A percentile compares a stretch with the other conserved stretches of the same genome.
Conservation (phyloP, 2,797 vertebrate genomes). For the Cynodonichthys magdalenae region DNA sequence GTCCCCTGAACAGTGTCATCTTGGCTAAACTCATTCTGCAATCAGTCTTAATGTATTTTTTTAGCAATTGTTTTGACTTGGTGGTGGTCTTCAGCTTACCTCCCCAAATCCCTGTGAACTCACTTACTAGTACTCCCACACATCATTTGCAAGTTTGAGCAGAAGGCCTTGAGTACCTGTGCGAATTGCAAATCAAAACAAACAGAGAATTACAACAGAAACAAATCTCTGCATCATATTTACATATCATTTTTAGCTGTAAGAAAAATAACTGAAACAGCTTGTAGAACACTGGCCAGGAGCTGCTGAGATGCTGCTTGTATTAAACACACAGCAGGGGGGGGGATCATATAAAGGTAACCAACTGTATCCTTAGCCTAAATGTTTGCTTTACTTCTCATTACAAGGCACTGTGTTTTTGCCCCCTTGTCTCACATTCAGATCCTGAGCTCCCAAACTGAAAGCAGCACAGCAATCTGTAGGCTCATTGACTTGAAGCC, state of each 20-base stretch:
- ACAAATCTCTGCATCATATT: slow-evolving; percentile 26
- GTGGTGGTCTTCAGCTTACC: slow-evolving; percentile 27
- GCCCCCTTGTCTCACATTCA: slow-evolving; percentile 21
- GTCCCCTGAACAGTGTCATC: not conserved
- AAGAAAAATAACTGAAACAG: not conserved
- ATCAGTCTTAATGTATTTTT: slow-evolving; percentile 9
- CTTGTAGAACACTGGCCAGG: not conserved
- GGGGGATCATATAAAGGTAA: slow-evolving; percentile 19
- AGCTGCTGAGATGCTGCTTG: slow-evolving; percentile 19
- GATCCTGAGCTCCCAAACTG: slow-evolving; percentile 52
- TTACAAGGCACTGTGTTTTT: slow-evolving; percentile 26
- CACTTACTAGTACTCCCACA: slow-evolving; percentile 48
- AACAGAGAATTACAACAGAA: slow-evolving; percentile 38
- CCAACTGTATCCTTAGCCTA: slow-evolving; percentile 24
- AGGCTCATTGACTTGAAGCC: slow-evolving; percentile 62
- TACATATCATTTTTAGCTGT: slow-evolving; percentile 5
- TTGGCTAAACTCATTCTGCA: slow-evolving; percentile 15
- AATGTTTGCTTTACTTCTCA: slow-evolving; percentile 52
- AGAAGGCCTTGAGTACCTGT: slow-evolving; percentile 15
- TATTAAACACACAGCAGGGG: slow-evolving; percentile 43
- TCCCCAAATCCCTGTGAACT: slow-evolving; percentile 50
- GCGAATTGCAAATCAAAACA: slow-evolving; percentile 50
- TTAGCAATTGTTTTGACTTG: slow-evolving; percentile 42
- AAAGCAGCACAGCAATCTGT: slow-evolving; percentile 61
- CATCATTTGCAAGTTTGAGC: slow-evolving; percentile 70